Base-by-base conservation (phyloP, 2,888 invertebrate genomes). In the Orthonevra nobilis region DNA sequence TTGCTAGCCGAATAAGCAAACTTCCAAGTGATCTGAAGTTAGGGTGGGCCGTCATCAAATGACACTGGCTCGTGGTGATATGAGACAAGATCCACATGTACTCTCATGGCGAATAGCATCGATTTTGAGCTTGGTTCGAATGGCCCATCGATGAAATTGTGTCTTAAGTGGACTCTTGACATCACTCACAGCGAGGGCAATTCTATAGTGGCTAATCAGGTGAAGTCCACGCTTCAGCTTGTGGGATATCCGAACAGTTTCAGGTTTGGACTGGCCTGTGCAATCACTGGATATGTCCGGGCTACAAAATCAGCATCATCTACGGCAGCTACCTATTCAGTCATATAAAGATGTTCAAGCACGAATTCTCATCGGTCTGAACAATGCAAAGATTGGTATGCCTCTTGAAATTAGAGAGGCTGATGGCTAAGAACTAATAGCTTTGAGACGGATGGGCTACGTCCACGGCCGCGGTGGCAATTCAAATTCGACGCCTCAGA, bases 81-180 rank as follows among this genome's bases (percentile, higher is more conserved):
- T 44, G 4, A 17, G 10, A 17, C 20, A 10, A 77, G 81, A 14
- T 52, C 82, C 2, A 48, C 81, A 1, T 75, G 70, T n/a, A 48
- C 74, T 17, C 9, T 75, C 7, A 72, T 69, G 6, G 75, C 81
- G 69, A 36, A 50, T 2, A 38, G 58, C 7, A 26, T 81, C 7
- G 73, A 73, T 2, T 17, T 10, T 2, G 44, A 74, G 3, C 48
- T 81, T 3, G 79, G 52, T 1, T 15, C 79, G 9, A 50, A 72
- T 5, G 75, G 75, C 1, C 74, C 58, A 6, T 12, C 40, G 4
- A 44, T 30, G 14, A 70, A 79, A 17, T 36, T 81, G 1, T 75
- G 66, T 6, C 52, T 81, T 2, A 63, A 58, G n/a, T 82, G 79
- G 79, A 79, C 79, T 6, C 60, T 70, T n/a, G 79, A 79, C 6